Evolutionary conservation across 2,113 vertebrate species (phyloP), one percentile per base, ranked within the genome.

Genomic region (Chloropsis cyanopogon): DNA sequence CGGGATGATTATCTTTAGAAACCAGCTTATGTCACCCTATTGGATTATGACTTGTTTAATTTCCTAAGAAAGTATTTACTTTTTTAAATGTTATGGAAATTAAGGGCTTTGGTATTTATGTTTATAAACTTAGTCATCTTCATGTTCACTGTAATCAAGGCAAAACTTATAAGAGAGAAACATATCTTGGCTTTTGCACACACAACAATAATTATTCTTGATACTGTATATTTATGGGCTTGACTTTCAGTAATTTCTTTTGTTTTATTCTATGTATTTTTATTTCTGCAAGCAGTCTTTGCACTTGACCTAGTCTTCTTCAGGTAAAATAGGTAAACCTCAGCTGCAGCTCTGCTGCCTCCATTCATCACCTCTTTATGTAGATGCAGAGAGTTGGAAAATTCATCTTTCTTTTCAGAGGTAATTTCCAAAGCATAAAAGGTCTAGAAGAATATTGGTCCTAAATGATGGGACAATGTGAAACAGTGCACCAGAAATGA

Each of bases 121-220:
- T 9, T 23, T 41, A 65, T 29, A 64, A 94, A 75, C 22, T 94
- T 78, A 57, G 18, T 64, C n/a, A 88, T 85, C 97, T 80, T 92
- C 91, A 80, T 68, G 5, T 87, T 96, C 88, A 42, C 66, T 70
- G 88, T 79, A 94, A 94, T 86, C 16, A 46, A 95, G 85, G 68
- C 60, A 93, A 96, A 88, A 61, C 11, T 63, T 80, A 13, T 50
- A 91, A 90, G 46, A 95, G 44, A 79, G 86, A 97, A 97, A 39
- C 82, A 91, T 88, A 95, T 75, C 77, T 81, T 95, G 89, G 28
- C n/a, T 96, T 97, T 96, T 96, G 39, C 61, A 97, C 94, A 93
- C 54, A 83, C 47, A 90, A 73, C 35, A 94, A 57, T 96, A 95
- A 93, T 89, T 96, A 86, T 82, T 81, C 76, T 73, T 78, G 47